Evolutionary conservation across 2,797 vertebrate genomes (phyloP).

Genomic region (Nyctibius grandis): DNA sequence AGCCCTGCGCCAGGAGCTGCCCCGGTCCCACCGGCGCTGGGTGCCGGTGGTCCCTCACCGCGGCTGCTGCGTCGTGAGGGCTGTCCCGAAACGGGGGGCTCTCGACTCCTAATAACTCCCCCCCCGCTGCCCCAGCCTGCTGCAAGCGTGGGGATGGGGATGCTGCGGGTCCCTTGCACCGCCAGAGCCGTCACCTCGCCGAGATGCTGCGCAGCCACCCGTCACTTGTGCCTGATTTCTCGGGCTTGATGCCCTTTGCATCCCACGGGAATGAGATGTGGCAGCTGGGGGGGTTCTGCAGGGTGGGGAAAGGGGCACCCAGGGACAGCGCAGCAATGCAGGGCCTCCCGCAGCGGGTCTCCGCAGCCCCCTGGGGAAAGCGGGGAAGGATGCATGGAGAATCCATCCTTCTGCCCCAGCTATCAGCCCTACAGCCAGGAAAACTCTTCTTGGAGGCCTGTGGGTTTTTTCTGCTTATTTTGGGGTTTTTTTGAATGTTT

Average conservation of each 20-base stretch:
- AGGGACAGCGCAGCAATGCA: accelerated
- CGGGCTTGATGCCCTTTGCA: not conserved
- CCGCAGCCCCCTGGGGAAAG: not conserved
- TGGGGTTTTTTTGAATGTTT: accelerated
- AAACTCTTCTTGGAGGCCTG: not conserved
- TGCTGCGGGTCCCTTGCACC: not conserved
- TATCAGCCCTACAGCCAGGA: not conserved
- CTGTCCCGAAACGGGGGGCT: not conserved
- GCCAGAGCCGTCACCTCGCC: accelerated
- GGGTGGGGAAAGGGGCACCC: not conserved
- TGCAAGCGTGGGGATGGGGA: not conserved
- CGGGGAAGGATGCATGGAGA: not conserved
- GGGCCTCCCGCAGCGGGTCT: not conserved
- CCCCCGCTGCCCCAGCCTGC: not conserved
- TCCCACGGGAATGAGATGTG: not conserved
- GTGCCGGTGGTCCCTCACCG: accelerated
- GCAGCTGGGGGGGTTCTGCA: not conserved
- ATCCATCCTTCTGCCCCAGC: not conserved
- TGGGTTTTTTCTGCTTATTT: not conserved
- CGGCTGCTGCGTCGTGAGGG: accelerated
- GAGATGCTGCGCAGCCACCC: not conserved
- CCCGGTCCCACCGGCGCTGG: not conserved
- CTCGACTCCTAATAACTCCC: accelerated
- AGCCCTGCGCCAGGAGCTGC: not conserved
- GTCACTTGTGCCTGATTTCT: accelerated